Base-by-base conservation (phyloP, 2,113 vertebrate genomes). In the Siniperca chuatsi region DNA sequence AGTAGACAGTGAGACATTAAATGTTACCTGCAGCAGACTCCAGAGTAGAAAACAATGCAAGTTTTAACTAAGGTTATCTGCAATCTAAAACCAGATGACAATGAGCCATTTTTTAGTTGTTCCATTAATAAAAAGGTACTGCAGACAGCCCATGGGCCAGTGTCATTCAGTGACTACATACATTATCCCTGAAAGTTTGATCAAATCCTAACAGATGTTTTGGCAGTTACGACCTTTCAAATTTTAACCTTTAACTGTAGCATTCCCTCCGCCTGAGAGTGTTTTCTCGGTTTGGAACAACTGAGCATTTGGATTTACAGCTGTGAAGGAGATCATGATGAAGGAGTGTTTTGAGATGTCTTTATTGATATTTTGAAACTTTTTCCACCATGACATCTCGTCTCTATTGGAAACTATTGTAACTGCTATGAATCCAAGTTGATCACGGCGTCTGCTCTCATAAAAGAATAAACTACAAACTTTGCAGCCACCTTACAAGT, bases 1-100 rank as follows among this genome's bases (percentile, higher is more conserved):
- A 87, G 60, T 64, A 69, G 66, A 68, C 8, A 73, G 29, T 68
- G 12, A 60, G 8, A 65, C 10, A 69, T 15, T 20, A 44, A 75
- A 71, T 12, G 52, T 73, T 44, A 55, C 2, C 74, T 37, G 5
- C 54, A 74, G 20, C n/a, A 78, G 42, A 65, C 18, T 82, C n/a
- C 18, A 58, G 16, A 50, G 8, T 0, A 40, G 15, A 72, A 44
- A 40, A 48, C 16, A 65, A 42, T 50, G 25, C 46, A 52, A 9
- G 37, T 68, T 46, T 46, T 29, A 42, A 66, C 61, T 18, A 10
- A 77, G n/a, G 25, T 46, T 8, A 50, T 60, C 20, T 79, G 40
- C 21, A n/a, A 37, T 52, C 21, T 25, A 60, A 73, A n/a, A 18
- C 40, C 23, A 23, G 13, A 40, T 46, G 12, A 54, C 60, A 75